Evolutionary conservation across 1,140 invertebrate species (phyloP).

Genomic region (Drosophila repleta): DNA sequence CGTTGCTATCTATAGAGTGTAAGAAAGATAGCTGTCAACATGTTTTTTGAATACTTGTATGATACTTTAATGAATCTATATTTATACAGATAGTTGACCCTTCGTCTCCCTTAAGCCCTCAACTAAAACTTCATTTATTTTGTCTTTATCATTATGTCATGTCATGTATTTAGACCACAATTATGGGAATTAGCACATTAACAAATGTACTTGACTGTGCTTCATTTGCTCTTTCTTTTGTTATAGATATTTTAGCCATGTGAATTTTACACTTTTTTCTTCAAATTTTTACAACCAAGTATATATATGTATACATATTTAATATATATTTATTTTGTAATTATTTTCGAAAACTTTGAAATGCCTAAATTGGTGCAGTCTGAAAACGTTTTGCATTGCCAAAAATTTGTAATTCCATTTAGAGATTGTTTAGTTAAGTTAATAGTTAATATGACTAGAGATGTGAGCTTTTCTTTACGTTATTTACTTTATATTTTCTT

Average conservation of each 20-base stretch:
- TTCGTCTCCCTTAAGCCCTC: not conserved
- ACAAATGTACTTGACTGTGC: slow-evolving; percentile 69
- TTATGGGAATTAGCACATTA: slow-evolving; percentile 20
- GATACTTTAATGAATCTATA: too few species aligned
- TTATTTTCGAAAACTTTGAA: slow-evolving; percentile 57
- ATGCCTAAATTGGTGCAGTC: slow-evolving; percentile 76
- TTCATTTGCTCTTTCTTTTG: slow-evolving; percentile 36
- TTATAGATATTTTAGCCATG: slow-evolving; percentile 25
- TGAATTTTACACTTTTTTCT: slow-evolving; percentile 66
- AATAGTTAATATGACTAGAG: slow-evolving; percentile 29
- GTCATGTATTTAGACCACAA: slow-evolving; percentile 65
- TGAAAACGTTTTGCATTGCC: slow-evolving; percentile 60
- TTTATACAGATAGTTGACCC: too few species aligned
- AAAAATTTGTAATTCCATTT: slow-evolving; percentile 52
- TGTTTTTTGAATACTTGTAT: too few species aligned
- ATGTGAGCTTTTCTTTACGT: slow-evolving; percentile 11
- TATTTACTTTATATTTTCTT: slow-evolving; percentile 10
- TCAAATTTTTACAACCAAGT: slow-evolving; percentile 53
- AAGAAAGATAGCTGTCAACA: too few species aligned
- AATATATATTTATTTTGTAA: slow-evolving; percentile 12
- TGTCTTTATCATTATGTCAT: slow-evolving; percentile 62
- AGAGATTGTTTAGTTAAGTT: slow-evolving; percentile 41
- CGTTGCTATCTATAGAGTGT: too few species aligned
- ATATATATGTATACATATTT: slow-evolving; percentile 20
- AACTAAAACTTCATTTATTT: slow-evolving; percentile 29